These are phyloP conservation scores for Meliscaeva auricollis DNA, from an alignment of 2,888 invertebrate species.

Conservation along the genomic window DNA sequence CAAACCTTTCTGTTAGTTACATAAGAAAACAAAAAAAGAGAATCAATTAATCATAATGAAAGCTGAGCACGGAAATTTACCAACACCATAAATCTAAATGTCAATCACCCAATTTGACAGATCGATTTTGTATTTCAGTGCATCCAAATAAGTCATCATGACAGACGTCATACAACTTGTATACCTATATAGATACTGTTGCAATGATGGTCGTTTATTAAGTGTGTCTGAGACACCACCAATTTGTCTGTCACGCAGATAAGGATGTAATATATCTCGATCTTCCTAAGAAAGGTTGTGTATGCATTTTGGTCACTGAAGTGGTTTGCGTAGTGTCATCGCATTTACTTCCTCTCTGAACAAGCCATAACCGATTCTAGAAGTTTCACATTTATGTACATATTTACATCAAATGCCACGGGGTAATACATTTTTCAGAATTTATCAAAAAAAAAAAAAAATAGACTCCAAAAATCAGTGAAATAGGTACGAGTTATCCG, in stretches of 20 bases:
- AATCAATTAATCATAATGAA: conserved; percentile 31
- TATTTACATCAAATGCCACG: too few species aligned
- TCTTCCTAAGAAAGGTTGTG: conserved; percentile 25
- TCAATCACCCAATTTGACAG: conserved; percentile 28
- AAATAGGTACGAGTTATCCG: too few species aligned
- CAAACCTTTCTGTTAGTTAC: not conserved
- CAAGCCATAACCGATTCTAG: too few species aligned
- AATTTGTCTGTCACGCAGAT: conserved; percentile 58
- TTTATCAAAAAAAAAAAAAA: too few species aligned
- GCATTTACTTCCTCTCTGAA: too few species aligned
- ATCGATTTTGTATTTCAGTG: conserved; percentile 45
- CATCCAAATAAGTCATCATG: conserved; percentile 68
- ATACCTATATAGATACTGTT: conserved; percentile 11
- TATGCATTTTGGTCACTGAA: not conserved
- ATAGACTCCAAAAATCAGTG: too few species aligned
- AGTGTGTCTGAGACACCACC: conserved; percentile 46
- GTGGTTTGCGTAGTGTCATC: too few species aligned
- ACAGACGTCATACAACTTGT: conserved; percentile 60
- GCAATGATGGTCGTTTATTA: conserved; percentile 40
- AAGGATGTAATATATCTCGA: conserved; percentile 37
- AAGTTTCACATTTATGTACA: too few species aligned
- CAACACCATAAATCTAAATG: conserved; percentile 43
- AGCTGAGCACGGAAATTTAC: not conserved
- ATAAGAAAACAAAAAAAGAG: not conserved
- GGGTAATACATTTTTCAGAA: too few species aligned